A percentile compares a stretch with the other conserved stretches of the same genome.
These are phyloP conservation scores for Diprion similis DNA, from an alignment of 1,140 invertebrate genomes.

Conservation along the genomic window DNA sequence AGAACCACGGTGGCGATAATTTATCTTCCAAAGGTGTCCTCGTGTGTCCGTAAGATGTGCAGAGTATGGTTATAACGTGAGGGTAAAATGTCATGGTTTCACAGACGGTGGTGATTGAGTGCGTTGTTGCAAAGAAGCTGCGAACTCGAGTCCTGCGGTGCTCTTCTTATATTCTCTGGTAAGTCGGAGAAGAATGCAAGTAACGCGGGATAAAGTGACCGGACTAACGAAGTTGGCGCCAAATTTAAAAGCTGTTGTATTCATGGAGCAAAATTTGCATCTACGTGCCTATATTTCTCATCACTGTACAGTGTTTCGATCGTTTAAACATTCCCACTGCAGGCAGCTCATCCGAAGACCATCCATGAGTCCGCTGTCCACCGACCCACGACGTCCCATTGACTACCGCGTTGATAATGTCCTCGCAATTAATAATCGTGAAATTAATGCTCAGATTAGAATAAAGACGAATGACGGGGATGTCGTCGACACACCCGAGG, in stretches of 20 bases:
- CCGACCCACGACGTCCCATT: slow-evolving; percentile 15
- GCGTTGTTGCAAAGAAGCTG: background rate
- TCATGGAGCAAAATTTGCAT: background rate
- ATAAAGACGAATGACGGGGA: slow-evolving; percentile 17
- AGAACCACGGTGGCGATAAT: background rate
- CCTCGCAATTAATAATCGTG: slow-evolving; percentile 22
- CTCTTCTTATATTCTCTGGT: background rate
- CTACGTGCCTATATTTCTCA: slow-evolving; percentile 17
- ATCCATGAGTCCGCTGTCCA: slow-evolving; percentile 15
- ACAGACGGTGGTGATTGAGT: background rate
- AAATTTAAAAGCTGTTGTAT: background rate
- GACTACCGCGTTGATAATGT: slow-evolving; percentile 11
- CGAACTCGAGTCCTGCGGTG: background rate
- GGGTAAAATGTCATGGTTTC: background rate
- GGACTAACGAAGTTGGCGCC: background rate
- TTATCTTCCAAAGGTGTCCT: background rate
- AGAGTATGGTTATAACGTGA: background rate
- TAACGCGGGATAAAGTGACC: background rate
- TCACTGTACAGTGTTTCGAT: too few relatives aligned
- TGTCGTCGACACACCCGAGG: background rate
- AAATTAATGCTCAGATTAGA: slow-evolving; percentile 21
- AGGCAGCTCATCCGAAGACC: background rate
- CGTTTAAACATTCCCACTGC: too few relatives aligned
- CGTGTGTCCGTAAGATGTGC: background rate
- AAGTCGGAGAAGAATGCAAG: background rate